Evolutionary conservation across 2,113 vertebrate genomes (phyloP).

Genomic region (Typhlomys cinereus): DNA sequence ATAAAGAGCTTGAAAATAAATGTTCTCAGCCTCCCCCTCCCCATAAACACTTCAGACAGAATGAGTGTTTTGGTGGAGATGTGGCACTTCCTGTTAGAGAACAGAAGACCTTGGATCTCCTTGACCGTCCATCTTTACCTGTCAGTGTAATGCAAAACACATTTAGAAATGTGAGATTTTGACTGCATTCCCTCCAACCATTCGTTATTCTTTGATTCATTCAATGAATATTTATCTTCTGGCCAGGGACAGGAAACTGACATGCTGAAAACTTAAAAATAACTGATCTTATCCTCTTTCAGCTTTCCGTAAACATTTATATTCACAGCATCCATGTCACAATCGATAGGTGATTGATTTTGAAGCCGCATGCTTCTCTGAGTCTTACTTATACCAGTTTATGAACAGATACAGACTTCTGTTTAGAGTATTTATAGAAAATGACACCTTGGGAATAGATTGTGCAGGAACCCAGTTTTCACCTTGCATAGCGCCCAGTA

Average conservation of each 20-base stretch:
- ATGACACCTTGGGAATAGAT: background rate
- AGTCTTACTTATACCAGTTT: constrained; percentile 1
- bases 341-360: constrained; percentile 76
- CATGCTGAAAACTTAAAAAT: constrained; percentile 42
- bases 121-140: constrained; percentile 33
- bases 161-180: constrained; percentile 58
- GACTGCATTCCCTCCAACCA: constrained; percentile 51
- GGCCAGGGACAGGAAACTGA: constrained; percentile 59
- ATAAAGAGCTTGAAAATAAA: constrained; percentile 44
- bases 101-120: constrained; percentile 56
- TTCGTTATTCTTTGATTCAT: constrained; percentile 58
- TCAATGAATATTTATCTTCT: constrained; percentile 77
- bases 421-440: constrained; percentile 5
- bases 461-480: background rate
- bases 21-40: constrained; percentile 1
- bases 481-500: background rate
- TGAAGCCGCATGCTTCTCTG: constrained; percentile 40
- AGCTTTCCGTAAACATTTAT: constrained; percentile 69
- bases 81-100: background rate
- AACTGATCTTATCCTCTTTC: constrained; percentile 65
- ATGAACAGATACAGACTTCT: constrained; percentile 49
- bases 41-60: background rate
- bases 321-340: constrained; percentile 66
- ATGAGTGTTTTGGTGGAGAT: background rate
- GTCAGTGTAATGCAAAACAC: constrained; percentile 50